Evolutionary conservation across 2,797 vertebrate species (phyloP).

Genomic region (Chaetophractus vellerosus): DNA sequence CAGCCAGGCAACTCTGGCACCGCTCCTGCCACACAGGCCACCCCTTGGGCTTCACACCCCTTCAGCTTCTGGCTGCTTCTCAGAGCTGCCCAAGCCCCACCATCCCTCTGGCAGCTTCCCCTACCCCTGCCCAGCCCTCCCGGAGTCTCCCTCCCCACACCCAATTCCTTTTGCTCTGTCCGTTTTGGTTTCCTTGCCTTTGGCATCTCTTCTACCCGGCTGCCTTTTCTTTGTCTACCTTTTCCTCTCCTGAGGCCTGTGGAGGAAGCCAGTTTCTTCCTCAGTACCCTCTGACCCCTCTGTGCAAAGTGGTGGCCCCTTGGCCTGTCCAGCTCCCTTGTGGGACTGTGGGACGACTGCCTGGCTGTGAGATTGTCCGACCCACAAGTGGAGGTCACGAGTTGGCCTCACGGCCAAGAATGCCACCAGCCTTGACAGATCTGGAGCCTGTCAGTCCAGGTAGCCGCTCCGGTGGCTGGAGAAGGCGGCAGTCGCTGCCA

Average conservation of each 20-base stretch:
- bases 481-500: neutral
- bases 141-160: neutral
- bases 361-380: neutral
- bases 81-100: neutral
- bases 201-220: slow-evolving; percentile 18
- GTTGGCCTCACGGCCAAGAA: neutral
- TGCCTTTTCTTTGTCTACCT: slow-evolving; percentile 62
- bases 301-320: neutral
- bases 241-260: slow-evolving; percentile 61
- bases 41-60: neutral
- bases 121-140: neutral
- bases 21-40: neutral
- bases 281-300: neutral
- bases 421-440: neutral
- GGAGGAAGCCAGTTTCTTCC: slow-evolving; percentile 6
- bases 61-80: neutral
- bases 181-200: slow-evolving; percentile 53
- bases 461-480: neutral
- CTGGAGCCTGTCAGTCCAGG: fast-evolving
- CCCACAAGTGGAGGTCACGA: neutral
- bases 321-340: neutral
- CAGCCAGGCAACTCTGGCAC: neutral
- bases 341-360: neutral
- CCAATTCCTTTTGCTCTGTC: neutral
- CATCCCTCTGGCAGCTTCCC: neutral